Base-by-base conservation (phyloP, 2,888 invertebrate species). In the Tipula vernalis region DNA sequence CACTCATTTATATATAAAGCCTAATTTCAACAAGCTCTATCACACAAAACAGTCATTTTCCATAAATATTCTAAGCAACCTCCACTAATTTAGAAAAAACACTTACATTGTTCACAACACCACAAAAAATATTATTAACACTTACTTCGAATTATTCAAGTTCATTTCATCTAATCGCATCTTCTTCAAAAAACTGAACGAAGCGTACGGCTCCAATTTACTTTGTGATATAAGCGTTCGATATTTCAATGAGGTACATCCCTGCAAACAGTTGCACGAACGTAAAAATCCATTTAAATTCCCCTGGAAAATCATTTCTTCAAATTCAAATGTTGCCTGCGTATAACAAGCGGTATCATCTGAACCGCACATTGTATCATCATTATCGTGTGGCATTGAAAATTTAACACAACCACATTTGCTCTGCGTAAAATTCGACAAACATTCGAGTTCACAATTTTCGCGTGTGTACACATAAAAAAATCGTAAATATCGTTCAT, bases 401-500 rank as follows among this genome's bases (percentile, higher is more conserved):
- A 94, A 95, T 88, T 94, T 94, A 6, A 95, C 95, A 89, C 95
- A 95, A 8, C 93, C 94, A 89, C 95, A 95, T 88, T 91, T 91
- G 13, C 90, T 90, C 85, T 93, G 90, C 0, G 95, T 95, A 88
- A 93, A 94, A 91, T 95, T 95, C 1, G 95, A 92, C 84, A 95
- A 91, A 88, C 95, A 95, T 90, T 95, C 95, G 89, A 95, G 92
- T 89, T 95, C 94, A 89, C 95, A 95, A 90, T 95, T 95, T 84
- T 93, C 93, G 89, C 95, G 95, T 0, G 95, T 95, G 90, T 95
- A 95, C 39, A 94, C 93, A 90, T 93, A 93, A 89, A 93, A 95
- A 89, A 92, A 94, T 42, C 91, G 90, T 83, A 95, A 91, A 88
- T 93, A 91, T 39, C 94, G 92, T 89, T 95, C 95, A 83, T 90